Conservation (phyloP, 1,140 invertebrate species). For the Akabosia matsudoensis region DNA sequence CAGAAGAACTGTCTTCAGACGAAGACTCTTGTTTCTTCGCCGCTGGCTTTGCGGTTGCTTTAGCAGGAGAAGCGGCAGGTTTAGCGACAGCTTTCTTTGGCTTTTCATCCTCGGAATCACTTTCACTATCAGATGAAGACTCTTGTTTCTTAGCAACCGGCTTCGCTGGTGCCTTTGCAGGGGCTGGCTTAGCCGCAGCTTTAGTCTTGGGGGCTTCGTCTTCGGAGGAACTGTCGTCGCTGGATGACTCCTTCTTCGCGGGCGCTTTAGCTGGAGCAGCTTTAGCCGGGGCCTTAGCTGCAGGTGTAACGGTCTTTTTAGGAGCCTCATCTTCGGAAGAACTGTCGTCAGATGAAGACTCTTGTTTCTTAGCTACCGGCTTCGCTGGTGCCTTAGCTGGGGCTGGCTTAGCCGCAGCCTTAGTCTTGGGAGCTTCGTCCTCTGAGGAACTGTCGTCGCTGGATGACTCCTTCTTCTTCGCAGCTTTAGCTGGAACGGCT, state of each 20-base stretch:
- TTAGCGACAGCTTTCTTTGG: constrained; percentile 26
- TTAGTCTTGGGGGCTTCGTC: constrained; percentile 26
- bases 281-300: not conserved
- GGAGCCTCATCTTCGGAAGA: constrained; percentile 22
- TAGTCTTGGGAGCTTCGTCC: not conserved
- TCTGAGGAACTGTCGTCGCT: not conserved
- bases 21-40: constrained; percentile 3
- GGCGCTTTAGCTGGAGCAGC: constrained; percentile 19
- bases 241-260: constrained; percentile 23
- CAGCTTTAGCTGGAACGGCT: constrained; percentile 23
- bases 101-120: constrained; percentile 26
- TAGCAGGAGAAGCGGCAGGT: not conserved
- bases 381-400: not conserved
- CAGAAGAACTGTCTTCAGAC: not conserved
- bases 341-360: constrained; percentile 24
- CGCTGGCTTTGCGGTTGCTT: not conserved
- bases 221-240: constrained; percentile 22
- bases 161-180: not conserved
- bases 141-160: constrained; percentile 22
- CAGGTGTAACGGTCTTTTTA: not conserved
- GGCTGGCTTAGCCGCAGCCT: constrained; percentile 23
- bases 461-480: constrained; percentile 1
- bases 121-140: constrained; percentile 23
- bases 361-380: not conserved
- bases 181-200: constrained; percentile 13